phyloP scores from a whole-genome alignment of 2,888 invertebrate species.

The Anarsia innoxiella region DNA sequence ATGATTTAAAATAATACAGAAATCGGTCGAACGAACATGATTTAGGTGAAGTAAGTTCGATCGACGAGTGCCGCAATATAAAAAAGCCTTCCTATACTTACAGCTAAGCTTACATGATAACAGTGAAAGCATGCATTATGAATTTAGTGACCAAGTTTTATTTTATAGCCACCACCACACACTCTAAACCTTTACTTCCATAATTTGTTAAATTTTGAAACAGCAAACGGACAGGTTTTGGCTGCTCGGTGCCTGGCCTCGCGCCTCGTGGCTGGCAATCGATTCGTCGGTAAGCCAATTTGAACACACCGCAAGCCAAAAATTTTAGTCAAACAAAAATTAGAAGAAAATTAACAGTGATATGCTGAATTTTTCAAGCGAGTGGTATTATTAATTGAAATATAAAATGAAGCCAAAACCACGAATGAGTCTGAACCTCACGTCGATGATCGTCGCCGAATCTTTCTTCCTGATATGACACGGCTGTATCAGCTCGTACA shows the following conservation, averaged over 20 bases:
- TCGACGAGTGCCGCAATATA: slow-evolving; percentile 37
- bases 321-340: slow-evolving; percentile 63
- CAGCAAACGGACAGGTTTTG: slow-evolving; percentile 43
- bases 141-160: slow-evolving; percentile 54
- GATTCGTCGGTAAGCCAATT: slow-evolving; percentile 57
- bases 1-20: slow-evolving; percentile 29
- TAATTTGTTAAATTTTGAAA: slow-evolving; percentile 70
- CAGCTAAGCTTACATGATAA: slow-evolving; percentile 57
- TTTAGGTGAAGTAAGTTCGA: slow-evolving; percentile 29
- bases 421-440: slow-evolving; percentile 56
- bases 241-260: slow-evolving; percentile 21
- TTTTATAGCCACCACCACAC: slow-evolving; percentile 70
- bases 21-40: slow-evolving; percentile 6
- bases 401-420: slow-evolving; percentile 72
- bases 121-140: slow-evolving; percentile 70
- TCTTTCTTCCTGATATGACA: neutral
- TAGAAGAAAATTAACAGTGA: slow-evolving; percentile 65
- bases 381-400: slow-evolving; percentile 67
- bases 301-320: slow-evolving; percentile 73
- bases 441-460: slow-evolving; percentile 29
- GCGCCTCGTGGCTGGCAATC: slow-evolving; percentile 29
- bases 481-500: too few species aligned
- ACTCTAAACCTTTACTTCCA: slow-evolving; percentile 73
- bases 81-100: slow-evolving; percentile 54
- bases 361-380: slow-evolving; percentile 64